Conservation (phyloP, 1,140 invertebrate species). For the Aphelinus certus region DNA sequence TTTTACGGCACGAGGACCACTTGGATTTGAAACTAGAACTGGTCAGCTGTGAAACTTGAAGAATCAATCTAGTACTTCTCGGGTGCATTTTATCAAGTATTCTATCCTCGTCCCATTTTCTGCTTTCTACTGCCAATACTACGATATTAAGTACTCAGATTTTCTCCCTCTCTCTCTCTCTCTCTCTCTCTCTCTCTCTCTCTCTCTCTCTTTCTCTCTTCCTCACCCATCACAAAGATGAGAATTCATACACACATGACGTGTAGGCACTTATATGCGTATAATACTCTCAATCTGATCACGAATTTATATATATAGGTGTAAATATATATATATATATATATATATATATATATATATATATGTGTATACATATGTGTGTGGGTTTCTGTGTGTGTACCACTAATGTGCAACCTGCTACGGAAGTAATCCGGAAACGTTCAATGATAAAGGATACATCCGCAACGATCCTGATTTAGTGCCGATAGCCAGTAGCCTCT, state of each 20-base stretch:
- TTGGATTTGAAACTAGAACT: no score
- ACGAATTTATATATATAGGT: background rate
- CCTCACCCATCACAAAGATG: background rate
- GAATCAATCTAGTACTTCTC: no score
- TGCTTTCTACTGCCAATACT: no score
- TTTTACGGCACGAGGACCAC: no score
- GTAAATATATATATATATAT: background rate
- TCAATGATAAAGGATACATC: conserved; percentile 87
- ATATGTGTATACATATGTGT: background rate
- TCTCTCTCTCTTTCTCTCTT: background rate
- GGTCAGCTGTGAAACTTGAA: no score
- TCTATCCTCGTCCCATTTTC: no score
- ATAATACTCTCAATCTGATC: no score
- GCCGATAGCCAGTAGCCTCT: conserved; percentile 95
- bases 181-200: background rate
- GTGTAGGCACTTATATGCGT: background rate
- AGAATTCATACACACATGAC: background rate
- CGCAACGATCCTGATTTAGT: conserved; percentile 94
- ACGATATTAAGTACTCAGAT: no score
- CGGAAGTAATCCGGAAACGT: no score
- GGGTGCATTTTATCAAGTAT: no score
- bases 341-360: background rate
- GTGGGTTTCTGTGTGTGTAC: background rate
- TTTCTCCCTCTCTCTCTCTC: no score
- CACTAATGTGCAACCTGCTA: no score